phyloP scores from a whole-genome alignment of 2,797 vertebrate genomes.

The Phoxinus dragarum region DNA sequence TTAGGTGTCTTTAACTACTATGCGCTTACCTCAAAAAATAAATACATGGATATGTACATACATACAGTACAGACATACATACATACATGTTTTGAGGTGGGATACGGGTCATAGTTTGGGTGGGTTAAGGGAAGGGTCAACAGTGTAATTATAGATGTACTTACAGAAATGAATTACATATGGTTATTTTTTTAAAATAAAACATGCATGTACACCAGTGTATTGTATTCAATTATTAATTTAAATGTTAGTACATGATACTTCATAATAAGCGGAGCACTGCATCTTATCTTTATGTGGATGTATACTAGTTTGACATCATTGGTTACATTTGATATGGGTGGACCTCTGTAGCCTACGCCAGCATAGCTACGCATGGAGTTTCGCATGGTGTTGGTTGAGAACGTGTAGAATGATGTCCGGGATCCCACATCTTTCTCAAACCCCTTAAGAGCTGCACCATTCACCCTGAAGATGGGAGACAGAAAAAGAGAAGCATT shows the following conservation, averaged over 20 bases:
- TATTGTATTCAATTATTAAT: not conserved
- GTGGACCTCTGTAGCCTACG: constrained; percentile 71
- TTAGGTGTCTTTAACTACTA: no score
- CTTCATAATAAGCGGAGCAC: not conserved
- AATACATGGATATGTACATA: no score
- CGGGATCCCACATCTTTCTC: constrained; percentile 81
- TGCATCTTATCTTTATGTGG: not conserved
- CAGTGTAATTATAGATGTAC: not conserved
- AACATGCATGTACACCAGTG: not conserved
- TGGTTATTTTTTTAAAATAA: not conserved
- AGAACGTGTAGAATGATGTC: constrained; percentile 85
- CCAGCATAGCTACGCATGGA: constrained; percentile 72
- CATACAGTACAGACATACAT: no score
- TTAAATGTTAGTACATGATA: not conserved
- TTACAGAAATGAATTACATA: not conserved
- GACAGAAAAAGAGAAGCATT: not conserved
- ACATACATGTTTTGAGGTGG: not conserved
- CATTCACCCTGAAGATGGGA: constrained; percentile 76
- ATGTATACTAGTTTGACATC: not conserved
- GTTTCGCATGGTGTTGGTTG: constrained; percentile 84
- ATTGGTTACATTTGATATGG: constrained; percentile 66
- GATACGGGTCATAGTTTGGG: not conserved
- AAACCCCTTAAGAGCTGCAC: constrained; percentile 76
- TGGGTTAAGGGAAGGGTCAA: not conserved
- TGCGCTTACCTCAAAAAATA: no score